These are phyloP conservation scores for Marmota monax DNA, from an alignment of 2,113 vertebrate species.

Conservation along the genomic window DNA sequence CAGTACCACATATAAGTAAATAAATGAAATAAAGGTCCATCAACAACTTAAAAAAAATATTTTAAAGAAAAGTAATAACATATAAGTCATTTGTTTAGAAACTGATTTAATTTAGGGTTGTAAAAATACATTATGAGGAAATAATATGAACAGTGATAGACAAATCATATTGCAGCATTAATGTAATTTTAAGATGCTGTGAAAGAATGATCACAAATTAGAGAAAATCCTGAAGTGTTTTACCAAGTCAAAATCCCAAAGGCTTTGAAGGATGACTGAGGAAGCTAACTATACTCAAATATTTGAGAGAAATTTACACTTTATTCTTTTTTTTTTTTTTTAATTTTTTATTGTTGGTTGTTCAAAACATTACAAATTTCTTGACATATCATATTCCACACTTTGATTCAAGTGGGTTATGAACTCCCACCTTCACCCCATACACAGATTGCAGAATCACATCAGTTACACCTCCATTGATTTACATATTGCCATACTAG, in stretches of 20 bases:
- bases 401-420: too few species aligned
- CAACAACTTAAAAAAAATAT: too few species aligned
- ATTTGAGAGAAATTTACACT: neutral
- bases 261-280: neutral
- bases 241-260: neutral
- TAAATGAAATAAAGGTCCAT: too few species aligned
- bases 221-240: neutral
- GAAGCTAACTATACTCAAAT: neutral
- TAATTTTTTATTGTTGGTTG: too few species aligned
- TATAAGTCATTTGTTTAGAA: neutral
- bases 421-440: too few species aligned
- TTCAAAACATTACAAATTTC: too few species aligned
- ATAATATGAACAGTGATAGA: neutral
- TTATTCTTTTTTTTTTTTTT: too few species aligned
- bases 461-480: too few species aligned
- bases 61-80: neutral
- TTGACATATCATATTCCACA: too few species aligned
- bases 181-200: neutral
- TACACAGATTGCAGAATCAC: too few species aligned
- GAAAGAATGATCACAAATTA: slow-evolving; percentile 33
- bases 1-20: too few species aligned
- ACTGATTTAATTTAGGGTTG: neutral
- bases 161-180: neutral
- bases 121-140: neutral
- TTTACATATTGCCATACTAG: too few species aligned